phyloP scores from a whole-genome alignment of 2,888 invertebrate species.

The Pristionchus exspectatus region DNA sequence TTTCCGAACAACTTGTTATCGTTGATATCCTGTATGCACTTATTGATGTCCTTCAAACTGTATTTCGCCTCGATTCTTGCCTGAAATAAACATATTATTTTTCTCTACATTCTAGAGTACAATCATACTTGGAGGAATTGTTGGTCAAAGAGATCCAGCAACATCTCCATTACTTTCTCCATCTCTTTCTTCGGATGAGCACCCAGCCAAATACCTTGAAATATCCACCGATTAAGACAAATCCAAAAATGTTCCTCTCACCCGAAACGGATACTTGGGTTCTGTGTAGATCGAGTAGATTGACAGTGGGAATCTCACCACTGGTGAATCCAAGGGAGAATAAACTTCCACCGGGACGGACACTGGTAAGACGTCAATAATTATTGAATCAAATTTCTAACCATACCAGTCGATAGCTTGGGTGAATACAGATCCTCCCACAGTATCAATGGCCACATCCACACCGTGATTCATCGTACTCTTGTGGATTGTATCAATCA shows the following conservation, averaged over 20 bases:
- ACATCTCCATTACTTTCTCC: slow-evolving; percentile 81
- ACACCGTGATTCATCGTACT: slow-evolving; percentile 84
- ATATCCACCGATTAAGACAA: neutral
- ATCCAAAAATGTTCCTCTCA: neutral
- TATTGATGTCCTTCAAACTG: slow-evolving; percentile 26
- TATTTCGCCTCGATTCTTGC: slow-evolving; percentile 48
- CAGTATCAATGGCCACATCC: slow-evolving; percentile 84
- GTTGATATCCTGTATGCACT: slow-evolving; percentile 57
- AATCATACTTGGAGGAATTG: slow-evolving; percentile 82
- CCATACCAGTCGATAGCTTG: slow-evolving; percentile 83
- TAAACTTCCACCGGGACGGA: slow-evolving; percentile 82
- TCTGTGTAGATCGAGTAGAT: slow-evolving; percentile 76
- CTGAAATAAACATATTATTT: neutral
- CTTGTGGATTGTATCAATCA: slow-evolving; percentile 82
- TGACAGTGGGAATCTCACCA: slow-evolving; percentile 81
- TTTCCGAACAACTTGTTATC: slow-evolving; percentile 61
- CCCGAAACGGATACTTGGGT: slow-evolving; percentile 61
- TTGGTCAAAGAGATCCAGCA: slow-evolving; percentile 84
- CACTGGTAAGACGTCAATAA: no score
- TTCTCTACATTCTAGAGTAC: no score
- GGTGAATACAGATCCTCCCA: slow-evolving; percentile 84
- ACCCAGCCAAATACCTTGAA: slow-evolving; percentile 63
- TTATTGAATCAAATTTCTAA: no score
- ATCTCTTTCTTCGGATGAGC: slow-evolving; percentile 59
- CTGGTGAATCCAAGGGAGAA: slow-evolving; percentile 82